phyloP scores from a whole-genome alignment of 2,888 invertebrate species.

The Noctuana brunneofusca region DNA sequence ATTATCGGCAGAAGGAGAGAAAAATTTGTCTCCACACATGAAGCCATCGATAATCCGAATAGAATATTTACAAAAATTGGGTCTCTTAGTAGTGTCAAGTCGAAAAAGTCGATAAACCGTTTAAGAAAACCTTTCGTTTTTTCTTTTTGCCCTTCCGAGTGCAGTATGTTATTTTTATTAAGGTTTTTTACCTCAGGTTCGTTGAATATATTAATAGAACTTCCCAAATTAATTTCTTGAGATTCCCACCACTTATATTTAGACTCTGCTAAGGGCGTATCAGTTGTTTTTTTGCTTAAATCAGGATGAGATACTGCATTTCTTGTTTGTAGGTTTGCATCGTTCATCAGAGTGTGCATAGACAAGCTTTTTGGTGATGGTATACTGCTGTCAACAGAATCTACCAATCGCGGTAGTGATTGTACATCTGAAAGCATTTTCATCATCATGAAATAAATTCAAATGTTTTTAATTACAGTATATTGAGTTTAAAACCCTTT shows the following conservation, averaged over 20 bases:
- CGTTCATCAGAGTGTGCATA: constrained; percentile 63
- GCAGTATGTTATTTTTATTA: constrained; percentile 43
- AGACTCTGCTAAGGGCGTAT: constrained; percentile 54
- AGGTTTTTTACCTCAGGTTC: constrained; percentile 53
- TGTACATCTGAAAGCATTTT: constrained; percentile 50
- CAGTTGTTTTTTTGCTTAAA: constrained; percentile 56
- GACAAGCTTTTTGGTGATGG: constrained; percentile 64
- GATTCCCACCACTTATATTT: constrained; percentile 82
- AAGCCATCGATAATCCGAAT: constrained; percentile 85
- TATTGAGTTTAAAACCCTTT: background rate
- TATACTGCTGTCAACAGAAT: constrained; percentile 51
- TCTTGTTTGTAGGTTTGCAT: constrained; percentile 58
- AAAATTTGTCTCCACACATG: constrained; percentile 88
- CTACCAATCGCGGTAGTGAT: constrained; percentile 50
- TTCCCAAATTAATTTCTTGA: constrained; percentile 82
- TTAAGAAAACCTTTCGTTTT: constrained; percentile 50
- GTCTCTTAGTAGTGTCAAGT: constrained; percentile 85
- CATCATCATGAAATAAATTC: constrained; percentile 12
- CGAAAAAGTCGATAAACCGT: constrained; percentile 82
- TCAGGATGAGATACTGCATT: constrained; percentile 75
- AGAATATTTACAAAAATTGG: constrained; percentile 86
- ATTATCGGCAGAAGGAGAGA: constrained; percentile 86
- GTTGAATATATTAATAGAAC: constrained; percentile 83
- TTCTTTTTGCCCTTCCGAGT: constrained; percentile 39
- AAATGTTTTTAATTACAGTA: background rate